Conservation (phyloP, 2,888 invertebrate genomes). For the Morinoia aosen region DNA sequence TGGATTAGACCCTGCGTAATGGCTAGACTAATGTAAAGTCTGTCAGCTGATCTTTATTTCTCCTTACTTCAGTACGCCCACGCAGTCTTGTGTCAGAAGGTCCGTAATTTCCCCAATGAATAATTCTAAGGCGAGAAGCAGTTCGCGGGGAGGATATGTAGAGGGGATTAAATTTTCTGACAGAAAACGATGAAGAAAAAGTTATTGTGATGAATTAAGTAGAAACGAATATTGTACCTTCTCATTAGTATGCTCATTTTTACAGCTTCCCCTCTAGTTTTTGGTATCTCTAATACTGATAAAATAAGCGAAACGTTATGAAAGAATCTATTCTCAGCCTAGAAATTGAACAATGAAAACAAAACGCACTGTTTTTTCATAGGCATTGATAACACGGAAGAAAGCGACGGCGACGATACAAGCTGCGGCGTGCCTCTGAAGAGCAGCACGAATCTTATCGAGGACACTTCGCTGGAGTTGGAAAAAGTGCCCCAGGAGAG, state of each 20-base stretch:
- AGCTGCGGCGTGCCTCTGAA: conserved; percentile 23
- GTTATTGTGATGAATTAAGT: background rate
- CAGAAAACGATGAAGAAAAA: background rate
- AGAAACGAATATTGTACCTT: too few species aligned
- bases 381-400: conserved; percentile 45
- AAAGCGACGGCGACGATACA: conserved; percentile 35
- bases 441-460: conserved; percentile 37
- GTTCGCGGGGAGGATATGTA: background rate
- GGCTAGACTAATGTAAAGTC: background rate
- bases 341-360: background rate
- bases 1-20: background rate
- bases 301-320: background rate
- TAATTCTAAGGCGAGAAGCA: background rate
- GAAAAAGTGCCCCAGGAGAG: conserved; percentile 28
- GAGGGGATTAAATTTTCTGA: background rate
- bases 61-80: background rate
- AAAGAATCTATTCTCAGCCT: background rate
- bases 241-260: too few species aligned
- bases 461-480: conserved; percentile 38
- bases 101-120: background rate
- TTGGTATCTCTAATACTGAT: too few species aligned
- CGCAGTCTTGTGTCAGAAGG: background rate
- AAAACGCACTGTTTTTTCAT: background rate
- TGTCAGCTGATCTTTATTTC: background rate
- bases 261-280: too few species aligned